Evolutionary conservation across 2,888 invertebrate species (phyloP).

Genomic region (Heliconius ismenius): DNA sequence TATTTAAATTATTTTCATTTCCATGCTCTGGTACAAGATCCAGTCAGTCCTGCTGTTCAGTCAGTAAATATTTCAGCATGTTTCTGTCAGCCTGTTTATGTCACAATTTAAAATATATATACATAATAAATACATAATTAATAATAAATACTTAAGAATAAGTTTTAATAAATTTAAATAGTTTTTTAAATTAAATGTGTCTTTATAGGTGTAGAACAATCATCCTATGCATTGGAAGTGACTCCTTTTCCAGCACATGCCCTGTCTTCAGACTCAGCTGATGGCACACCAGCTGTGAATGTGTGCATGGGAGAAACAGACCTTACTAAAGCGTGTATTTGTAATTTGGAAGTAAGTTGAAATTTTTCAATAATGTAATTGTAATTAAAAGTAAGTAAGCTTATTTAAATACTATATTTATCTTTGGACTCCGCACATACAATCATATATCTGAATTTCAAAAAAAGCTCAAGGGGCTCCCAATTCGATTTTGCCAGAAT

Average conservation of each 20-base stretch:
- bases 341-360: conserved; percentile 86
- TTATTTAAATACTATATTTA: background rate
- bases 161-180: no score
- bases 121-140: no score
- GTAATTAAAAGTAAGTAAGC: background rate
- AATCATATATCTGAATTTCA: background rate
- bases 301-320: conserved; percentile 86
- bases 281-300: conserved; percentile 64
- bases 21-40: no score
- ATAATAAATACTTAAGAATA: no score
- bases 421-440: background rate
- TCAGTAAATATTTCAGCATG: no score
- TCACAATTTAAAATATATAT: no score
- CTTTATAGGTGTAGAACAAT: conserved; percentile 85
- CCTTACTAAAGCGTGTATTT: conserved; percentile 88
- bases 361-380: background rate
- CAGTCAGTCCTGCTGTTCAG: no score
- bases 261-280: conserved; percentile 58
- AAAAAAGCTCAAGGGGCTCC: background rate
- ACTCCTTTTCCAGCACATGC: conserved; percentile 85
- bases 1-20: no score
- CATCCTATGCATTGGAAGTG: conserved; percentile 86
- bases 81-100: no score
- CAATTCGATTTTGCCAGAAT: background rate
- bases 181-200: background rate